These are phyloP conservation scores for Cyprinodon tularosa DNA, from an alignment of 2,113 vertebrate species.

Conservation along the genomic window DNA sequence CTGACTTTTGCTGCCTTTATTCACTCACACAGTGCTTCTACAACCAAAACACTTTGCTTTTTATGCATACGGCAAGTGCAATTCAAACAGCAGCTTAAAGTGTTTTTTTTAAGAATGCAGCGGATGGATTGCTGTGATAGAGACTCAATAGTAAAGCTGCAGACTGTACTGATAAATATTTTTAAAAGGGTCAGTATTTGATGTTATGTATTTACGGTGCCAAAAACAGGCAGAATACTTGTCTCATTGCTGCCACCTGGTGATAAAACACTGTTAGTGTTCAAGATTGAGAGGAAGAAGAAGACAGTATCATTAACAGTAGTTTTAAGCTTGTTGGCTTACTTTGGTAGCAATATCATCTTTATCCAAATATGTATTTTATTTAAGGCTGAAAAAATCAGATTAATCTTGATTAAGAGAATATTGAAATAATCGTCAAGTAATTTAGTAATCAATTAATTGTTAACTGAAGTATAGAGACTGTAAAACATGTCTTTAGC, in stretches of 20 bases:
- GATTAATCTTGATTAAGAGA: no score
- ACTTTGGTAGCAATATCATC: no score
- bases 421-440: no score
- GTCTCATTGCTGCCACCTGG: neutral
- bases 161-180: neutral
- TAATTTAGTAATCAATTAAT: no score
- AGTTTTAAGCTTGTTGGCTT: neutral
- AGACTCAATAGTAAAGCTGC: neutral
- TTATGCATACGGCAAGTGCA: constrained; percentile 8
- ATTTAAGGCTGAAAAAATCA: no score
- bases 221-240: neutral
- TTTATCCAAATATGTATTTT: no score
- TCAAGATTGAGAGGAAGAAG: neutral
- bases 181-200: neutral
- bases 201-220: neutral
- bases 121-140: neutral
- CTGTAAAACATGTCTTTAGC: no score
- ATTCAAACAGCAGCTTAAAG: constrained; percentile 9
- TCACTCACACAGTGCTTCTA: constrained; percentile 27
- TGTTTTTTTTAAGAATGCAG: neutral
- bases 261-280: neutral
- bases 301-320: constrained; percentile 1
- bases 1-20: constrained; percentile 18
- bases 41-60: neutral
- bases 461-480: no score